Conservation (phyloP, 1,140 invertebrate genomes). For the Lordiphosa clarofinis region DNA sequence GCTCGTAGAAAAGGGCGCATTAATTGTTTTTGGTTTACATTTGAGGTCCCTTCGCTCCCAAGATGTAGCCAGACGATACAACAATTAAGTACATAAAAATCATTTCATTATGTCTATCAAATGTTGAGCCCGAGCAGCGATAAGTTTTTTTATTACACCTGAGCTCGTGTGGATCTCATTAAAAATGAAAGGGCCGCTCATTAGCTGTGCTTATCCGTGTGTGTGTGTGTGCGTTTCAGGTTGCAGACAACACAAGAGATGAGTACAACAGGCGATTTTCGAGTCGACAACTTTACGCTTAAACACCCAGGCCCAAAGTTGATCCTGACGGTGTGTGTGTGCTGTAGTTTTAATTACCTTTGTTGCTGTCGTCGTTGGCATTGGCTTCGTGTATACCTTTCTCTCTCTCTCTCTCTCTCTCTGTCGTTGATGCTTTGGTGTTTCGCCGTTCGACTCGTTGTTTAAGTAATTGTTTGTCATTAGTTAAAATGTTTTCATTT, state of each 20-base stretch:
- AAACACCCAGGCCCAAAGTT: constrained; percentile 37
- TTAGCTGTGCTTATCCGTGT: constrained; percentile 42
- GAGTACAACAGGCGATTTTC: constrained; percentile 48
- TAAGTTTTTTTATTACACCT: constrained; percentile 14
- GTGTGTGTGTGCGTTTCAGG: background rate
- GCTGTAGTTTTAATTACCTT: constrained; percentile 70
- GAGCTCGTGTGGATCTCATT: constrained; percentile 54
- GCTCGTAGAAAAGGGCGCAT: constrained; percentile 51
- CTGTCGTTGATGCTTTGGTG: constrained; percentile 2
- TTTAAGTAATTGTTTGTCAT: constrained; percentile 77
- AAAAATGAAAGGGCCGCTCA: constrained; percentile 65
- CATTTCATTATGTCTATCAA: constrained; percentile 73
- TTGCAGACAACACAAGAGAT: constrained; percentile 28
- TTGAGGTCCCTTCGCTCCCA: constrained; percentile 25
- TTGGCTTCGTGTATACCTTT: constrained; percentile 7
- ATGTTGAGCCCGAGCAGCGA: constrained; percentile 26
- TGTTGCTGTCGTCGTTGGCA: constrained; percentile 34
- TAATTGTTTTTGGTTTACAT: constrained; percentile 63
- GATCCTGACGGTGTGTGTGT: constrained; percentile 12
- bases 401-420: background rate
- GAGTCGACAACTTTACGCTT: constrained; percentile 65
- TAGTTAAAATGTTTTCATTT: constrained; percentile 77
- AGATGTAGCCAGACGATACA: constrained; percentile 55
- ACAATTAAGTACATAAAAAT: constrained; percentile 70
- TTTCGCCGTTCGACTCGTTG: constrained; percentile 59